Evolutionary conservation across 2,113 vertebrate genomes (phyloP).

Genomic region (Semnornis frantzii): DNA sequence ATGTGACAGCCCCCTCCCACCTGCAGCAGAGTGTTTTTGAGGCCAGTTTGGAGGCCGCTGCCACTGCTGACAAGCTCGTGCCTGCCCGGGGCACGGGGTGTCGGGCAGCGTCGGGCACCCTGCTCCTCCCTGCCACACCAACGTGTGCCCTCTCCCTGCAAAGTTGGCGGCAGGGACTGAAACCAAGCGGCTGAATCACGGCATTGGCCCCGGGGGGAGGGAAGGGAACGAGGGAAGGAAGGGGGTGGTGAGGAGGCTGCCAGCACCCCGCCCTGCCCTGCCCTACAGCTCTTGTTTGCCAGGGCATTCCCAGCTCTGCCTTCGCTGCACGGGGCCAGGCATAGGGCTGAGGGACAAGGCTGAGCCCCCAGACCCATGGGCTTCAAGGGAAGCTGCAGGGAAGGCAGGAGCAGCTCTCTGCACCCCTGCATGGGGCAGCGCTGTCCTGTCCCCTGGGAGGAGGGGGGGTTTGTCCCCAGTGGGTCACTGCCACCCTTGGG

Average conservation of each 20-base stretch:
- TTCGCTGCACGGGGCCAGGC: accelerated
- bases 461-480: not conserved
- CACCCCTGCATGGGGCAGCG: accelerated
- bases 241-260: not conserved
- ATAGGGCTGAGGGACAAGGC: accelerated
- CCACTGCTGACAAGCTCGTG: not conserved
- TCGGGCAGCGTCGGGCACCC: not conserved
- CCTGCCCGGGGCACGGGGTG: not conserved
- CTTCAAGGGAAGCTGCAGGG: not conserved
- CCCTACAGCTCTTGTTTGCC: not conserved
- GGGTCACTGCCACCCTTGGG: not conserved
- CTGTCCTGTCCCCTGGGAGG: not conserved
- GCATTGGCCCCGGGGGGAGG: not conserved
- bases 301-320: not conserved
- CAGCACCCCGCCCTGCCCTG: not conserved
- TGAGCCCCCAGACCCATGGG: not conserved
- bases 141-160: not conserved
- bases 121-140: not conserved
- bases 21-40: accelerated
- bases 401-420: accelerated
- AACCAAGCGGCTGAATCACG: not conserved
- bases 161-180: not conserved
- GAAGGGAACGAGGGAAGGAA: not conserved
- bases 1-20: not conserved
- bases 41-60: accelerated